These are phyloP conservation scores for Cosmia trapezina DNA, from an alignment of 2,888 invertebrate species.

Conservation along the genomic window DNA sequence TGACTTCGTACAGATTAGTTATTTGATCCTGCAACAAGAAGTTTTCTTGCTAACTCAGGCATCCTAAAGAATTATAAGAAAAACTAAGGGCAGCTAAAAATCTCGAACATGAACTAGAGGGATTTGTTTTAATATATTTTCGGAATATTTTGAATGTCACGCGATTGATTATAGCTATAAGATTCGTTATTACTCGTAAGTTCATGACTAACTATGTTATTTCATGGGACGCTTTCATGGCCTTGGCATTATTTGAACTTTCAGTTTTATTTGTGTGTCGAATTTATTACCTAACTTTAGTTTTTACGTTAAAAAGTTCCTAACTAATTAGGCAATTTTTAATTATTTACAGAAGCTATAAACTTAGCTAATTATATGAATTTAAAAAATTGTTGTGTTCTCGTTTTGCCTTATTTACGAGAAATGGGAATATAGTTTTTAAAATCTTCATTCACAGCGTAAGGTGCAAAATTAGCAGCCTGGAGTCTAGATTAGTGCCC, in stretches of 20 bases:
- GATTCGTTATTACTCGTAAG: conserved; percentile 19
- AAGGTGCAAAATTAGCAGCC: neutral
- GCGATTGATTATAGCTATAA: conserved; percentile 38
- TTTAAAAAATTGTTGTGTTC: neutral
- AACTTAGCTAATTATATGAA: neutral
- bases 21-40: too few relatives aligned
- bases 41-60: too few relatives aligned
- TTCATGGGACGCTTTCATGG: conserved; percentile 30
- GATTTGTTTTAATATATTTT: conserved; percentile 12
- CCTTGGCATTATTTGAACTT: conserved; percentile 48
- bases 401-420: neutral
- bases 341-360: conserved; percentile 5
- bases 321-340: conserved; percentile 28
- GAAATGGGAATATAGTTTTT: neutral
- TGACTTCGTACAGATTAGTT: too few relatives aligned
- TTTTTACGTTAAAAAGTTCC: conserved; percentile 2
- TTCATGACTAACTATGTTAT: conserved; percentile 41
- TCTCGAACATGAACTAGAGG: neutral
- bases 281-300: conserved; percentile 35
- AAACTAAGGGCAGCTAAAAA: neutral
- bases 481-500: neutral
- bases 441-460: neutral
- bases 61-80: too few relatives aligned
- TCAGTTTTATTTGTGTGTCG: conserved; percentile 19
- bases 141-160: conserved; percentile 27